Evolutionary conservation across 2,888 invertebrate species (phyloP).

Genomic region (Athalia circularis): DNA sequence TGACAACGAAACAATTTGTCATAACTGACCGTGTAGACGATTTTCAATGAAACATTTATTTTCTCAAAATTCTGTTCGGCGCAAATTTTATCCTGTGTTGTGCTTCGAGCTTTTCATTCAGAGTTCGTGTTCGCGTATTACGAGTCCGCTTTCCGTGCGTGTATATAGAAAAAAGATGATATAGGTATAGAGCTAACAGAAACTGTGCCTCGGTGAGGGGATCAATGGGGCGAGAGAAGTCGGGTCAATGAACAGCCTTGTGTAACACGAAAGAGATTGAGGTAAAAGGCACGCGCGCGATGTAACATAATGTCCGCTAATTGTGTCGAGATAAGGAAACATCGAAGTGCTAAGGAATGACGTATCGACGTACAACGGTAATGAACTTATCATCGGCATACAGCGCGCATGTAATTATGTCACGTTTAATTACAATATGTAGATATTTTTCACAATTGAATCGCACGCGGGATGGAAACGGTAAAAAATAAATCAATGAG

Average conservation of each 20-base stretch:
- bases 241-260: slow-evolving; percentile 32
- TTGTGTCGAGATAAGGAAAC: slow-evolving; percentile 8
- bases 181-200: background rate
- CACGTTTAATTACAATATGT: too few relatives aligned
- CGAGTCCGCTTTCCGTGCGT: background rate
- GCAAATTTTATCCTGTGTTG: background rate
- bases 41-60: slow-evolving; percentile 23
- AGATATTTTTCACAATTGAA: too few relatives aligned
- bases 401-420: too few relatives aligned
- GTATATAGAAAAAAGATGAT: background rate
- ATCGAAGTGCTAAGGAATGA: background rate
- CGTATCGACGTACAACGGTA: too few relatives aligned
- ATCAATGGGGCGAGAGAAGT: slow-evolving; percentile 12
- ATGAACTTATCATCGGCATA: too few relatives aligned
- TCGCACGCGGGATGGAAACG: too few relatives aligned
- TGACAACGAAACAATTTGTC: background rate
- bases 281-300: slow-evolving; percentile 6
- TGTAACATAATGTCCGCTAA: slow-evolving; percentile 1
- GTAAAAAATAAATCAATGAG: too few relatives aligned
- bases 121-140: background rate
- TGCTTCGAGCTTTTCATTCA: background rate
- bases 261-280: slow-evolving; percentile 5
- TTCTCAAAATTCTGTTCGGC: slow-evolving; percentile 28
- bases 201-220: background rate
- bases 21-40: too few relatives aligned